Evolutionary conservation across 2,797 vertebrate genomes (phyloP), one percentile per base, ranked within the genome.

Genomic region (Sandelia bainsii): DNA sequence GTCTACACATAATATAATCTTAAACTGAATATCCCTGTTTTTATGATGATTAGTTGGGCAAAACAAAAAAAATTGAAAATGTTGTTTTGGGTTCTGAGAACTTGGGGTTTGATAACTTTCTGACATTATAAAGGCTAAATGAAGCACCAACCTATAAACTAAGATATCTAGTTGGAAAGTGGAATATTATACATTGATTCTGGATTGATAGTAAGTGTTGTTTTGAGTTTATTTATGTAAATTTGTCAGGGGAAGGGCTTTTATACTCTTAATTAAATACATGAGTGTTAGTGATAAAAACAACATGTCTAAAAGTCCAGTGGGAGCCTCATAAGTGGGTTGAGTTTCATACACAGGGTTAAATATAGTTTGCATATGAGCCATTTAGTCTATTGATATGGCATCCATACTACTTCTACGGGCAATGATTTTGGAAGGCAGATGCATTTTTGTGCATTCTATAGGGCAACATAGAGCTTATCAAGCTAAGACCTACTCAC

Each of bases 381-480:
- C 20, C 11, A 14, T 64, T 44, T 27, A 32, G 6, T 53, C 29
- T 23, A 46, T 53, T 42, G 14, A 67, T 50, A 48, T 48, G 1
- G 23, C 22, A 53, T 71, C 23, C 46, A 66, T 62, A 69, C 40
- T 49, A 32, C 19, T 27, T 6, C 16, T 32, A 79, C 56, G 70
- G 72, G 79, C 48, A 75, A 72, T 61, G 54, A 77, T 54, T 61
- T 64, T 69, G 52, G 29, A 71, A 62, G 67, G 60, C 62, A 58
- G 74, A 72, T 81, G 69, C 59, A 80, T 83, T 54, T 62, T 62
- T 16, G 19, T 79, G 52, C 60, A 69, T 80, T 72, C 66, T 65
- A 73, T 84, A 80, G 81, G 87, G 86, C 88, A 90, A 22, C 48
- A 14, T 51, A 66, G 56, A 85, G 86, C 84, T 89, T 86, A 85